Base-by-base conservation (phyloP, 2,888 invertebrate species). In the Synergus laeviventris region DNA sequence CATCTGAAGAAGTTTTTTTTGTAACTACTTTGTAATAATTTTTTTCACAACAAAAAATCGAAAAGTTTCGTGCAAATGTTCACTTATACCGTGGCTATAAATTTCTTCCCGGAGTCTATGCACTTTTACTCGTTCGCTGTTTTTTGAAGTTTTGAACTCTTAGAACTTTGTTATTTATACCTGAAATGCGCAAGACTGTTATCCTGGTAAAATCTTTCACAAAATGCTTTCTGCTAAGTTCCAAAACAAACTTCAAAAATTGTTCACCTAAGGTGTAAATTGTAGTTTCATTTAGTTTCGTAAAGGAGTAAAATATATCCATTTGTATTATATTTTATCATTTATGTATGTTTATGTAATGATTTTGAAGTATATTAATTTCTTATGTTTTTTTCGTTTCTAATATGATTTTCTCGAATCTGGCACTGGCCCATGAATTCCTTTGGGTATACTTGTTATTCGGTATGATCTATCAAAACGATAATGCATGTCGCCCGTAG, bases 141-240 rank as follows among this genome's bases (percentile, higher is more conserved):
- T 83, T 84, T 82, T 84, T 83, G 83, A 77, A 87, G 81, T 87
- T 89, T 88, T 86, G 81, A 89, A 88, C 89, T 89, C 84, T 75
- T 80, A 85, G 86, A 89, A 89, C 87, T 90, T 90, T 86, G 88
- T 89, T 90, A 90, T 90, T 90, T 89, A 90, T 89, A 88, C 86
- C 83, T 81, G 83, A 83, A 86, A 87, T 85, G 85, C 84, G 84
- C 81, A 84, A 86, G 86, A 89, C 39, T 38, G 70, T 70, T 70
- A 70, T 70, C 45, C 36, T 49, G 11, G 36, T 36, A 70, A 70
- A 70, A 70, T 70, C 49, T 70, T 70, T 49, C 31, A 49, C 49
- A 49, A 70, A 49, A 70, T 49, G 31, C 18, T 49, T 31, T 11
- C 31, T 70, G 5, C n/a, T 49, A 49, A 14, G 24, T 49, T 31